These are phyloP conservation scores for Neogobius melanostomus DNA, from an alignment of 2,113 vertebrate species.

Conservation along the genomic window DNA sequence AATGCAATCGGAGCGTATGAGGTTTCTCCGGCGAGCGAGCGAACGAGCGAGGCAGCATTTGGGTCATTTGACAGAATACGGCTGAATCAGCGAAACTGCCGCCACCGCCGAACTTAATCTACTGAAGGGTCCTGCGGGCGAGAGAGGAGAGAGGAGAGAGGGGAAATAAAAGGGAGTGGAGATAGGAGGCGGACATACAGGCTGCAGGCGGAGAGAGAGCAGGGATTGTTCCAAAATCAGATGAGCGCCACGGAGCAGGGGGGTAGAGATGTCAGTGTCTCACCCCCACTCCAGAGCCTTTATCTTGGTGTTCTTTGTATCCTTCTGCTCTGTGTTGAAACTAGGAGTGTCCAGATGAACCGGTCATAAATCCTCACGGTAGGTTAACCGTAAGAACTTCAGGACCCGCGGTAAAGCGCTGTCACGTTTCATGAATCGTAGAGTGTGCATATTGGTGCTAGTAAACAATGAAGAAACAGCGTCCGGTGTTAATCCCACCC, in stretches of 20 bases:
- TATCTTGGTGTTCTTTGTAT: too few species aligned
- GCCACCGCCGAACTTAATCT: constrained; percentile 76
- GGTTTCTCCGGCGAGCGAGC: constrained; percentile 57
- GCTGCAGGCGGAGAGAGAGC: constrained; percentile 28
- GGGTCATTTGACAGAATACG: constrained; percentile 78
- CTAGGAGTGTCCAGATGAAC: too few species aligned
- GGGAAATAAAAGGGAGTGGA: not conserved
- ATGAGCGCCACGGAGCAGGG: constrained; percentile 29
- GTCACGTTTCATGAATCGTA: too few species aligned
- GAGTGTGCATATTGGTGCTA: too few species aligned
- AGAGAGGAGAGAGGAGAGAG: not conserved
- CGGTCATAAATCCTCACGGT: too few species aligned
- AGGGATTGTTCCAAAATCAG: constrained; percentile 31
- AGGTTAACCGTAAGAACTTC: too few species aligned
- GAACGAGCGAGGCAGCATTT: constrained; percentile 60
- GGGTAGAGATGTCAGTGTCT: constrained; percentile 29
- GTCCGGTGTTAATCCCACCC: too few species aligned
- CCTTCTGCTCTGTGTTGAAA: too few species aligned
- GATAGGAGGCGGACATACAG: constrained; percentile 15
- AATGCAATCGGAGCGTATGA: constrained; percentile 64
- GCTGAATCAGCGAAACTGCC: constrained; percentile 77
- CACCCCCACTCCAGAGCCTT: not conserved
- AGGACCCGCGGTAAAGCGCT: too few species aligned
- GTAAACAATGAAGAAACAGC: too few species aligned
- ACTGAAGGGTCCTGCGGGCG: constrained; percentile 70